Conservation (phyloP, 2,797 vertebrate genomes). For the Urosaurus nigricauda region DNA sequence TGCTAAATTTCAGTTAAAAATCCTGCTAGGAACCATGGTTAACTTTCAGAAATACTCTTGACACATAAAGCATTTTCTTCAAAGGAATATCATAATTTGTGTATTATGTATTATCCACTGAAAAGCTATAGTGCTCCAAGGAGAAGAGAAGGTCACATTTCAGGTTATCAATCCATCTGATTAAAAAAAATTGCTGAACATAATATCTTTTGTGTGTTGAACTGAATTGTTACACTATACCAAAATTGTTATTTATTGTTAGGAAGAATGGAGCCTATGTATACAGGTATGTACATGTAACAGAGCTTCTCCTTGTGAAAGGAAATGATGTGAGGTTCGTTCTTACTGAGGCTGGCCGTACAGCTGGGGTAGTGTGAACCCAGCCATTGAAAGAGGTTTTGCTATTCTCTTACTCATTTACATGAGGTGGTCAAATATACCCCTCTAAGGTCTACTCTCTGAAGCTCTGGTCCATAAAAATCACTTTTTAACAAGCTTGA, state of each 20-base stretch:
- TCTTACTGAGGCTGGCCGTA: neutral
- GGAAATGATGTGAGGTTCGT: neutral
- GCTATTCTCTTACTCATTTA: neutral
- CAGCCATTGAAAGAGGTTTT: neutral
- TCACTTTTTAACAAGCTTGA: neutral
- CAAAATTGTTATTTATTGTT: neutral
- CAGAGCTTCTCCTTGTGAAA: neutral
- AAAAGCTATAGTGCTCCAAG: neutral
- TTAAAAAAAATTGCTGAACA: too few species aligned
- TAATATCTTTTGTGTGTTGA: too few species aligned
- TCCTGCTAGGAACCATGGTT: neutral
- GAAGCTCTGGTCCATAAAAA: neutral
- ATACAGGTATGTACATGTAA: neutral
- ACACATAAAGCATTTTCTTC: neutral
- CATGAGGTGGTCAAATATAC: neutral
- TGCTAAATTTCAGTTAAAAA: neutral
- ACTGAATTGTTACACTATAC: too few species aligned
- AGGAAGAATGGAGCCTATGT: neutral
- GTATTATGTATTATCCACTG: neutral
- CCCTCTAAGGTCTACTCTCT: neutral
- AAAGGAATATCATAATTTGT: neutral
- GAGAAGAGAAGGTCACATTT: neutral
- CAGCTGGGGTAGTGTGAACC: neutral
- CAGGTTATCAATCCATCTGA: neutral
- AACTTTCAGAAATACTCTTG: neutral